Conservation (phyloP, 2,113 vertebrate species). For the Corvus cornix region DNA sequence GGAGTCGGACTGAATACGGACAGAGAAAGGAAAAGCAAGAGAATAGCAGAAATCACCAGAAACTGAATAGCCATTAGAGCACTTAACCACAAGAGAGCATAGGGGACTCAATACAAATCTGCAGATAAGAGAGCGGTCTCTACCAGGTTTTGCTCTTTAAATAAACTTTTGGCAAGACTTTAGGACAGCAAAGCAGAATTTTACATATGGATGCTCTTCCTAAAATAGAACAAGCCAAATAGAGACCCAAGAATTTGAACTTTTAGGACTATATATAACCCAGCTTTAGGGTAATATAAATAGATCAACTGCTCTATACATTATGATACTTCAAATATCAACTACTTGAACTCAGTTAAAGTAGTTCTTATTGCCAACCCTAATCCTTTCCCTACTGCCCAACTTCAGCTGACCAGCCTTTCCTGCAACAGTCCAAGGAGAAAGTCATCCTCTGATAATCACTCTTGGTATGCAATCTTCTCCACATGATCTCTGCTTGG, state of each 20-base stretch:
- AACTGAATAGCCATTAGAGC: not conserved
- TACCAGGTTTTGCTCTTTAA: not conserved
- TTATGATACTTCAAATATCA: not conserved
- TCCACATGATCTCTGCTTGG: not conserved
- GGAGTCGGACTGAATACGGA: not conserved
- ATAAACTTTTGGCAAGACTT: constrained; percentile 1
- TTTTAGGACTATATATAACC: not conserved
- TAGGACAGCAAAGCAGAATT: not conserved
- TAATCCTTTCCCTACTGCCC: not conserved
- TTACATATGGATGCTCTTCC: not conserved
- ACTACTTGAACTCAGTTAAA: not conserved
- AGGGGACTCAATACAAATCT: not conserved
- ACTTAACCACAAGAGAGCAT: not conserved
- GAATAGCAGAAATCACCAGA: not conserved
- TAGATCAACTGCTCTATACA: not conserved
- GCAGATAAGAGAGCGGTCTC: not conserved
- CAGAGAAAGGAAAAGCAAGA: not conserved
- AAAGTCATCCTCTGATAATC: not conserved
- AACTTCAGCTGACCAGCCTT: not conserved
- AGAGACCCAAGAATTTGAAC: not conserved
- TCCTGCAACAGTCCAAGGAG: not conserved
- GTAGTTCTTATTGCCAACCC: not conserved
- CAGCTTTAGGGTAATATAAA: not conserved
- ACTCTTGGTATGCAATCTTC: not conserved
- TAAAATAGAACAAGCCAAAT: not conserved